Percentiles rank a stretch among this genome's conserved stretches.
Conservation (phyloP, 2,797 vertebrate species). For the Paguma larvata region DNA sequence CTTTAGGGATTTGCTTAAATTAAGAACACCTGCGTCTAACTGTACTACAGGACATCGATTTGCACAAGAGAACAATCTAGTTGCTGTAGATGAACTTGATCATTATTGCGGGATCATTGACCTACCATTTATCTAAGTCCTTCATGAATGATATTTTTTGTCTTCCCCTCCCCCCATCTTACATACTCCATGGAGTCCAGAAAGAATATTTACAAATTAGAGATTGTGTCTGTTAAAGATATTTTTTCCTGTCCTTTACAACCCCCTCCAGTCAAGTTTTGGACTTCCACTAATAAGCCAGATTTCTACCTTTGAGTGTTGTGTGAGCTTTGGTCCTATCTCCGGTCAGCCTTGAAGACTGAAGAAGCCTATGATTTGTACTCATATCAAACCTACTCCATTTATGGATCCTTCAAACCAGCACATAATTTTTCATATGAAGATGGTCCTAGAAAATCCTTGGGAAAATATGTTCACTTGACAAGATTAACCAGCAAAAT, state of each 20-base stretch:
- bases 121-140: background rate
- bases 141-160: background rate
- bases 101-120: too few species aligned
- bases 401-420: background rate
- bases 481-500: constrained; percentile 14
- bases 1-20: background rate
- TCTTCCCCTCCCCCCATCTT: background rate
- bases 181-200: background rate
- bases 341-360: background rate
- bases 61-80: background rate
- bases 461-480: background rate
- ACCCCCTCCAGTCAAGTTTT: background rate
- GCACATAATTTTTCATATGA: background rate
- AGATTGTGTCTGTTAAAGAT: background rate
- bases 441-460: background rate
- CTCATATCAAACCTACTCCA: background rate
- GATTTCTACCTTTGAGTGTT: background rate
- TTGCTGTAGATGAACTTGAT: background rate
- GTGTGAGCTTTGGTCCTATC: background rate
- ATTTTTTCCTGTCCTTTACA: background rate
- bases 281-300: background rate
- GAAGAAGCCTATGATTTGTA: background rate
- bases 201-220: background rate
- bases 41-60: fast-evolving
- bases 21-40: background rate